Base-by-base conservation (phyloP, 2,113 vertebrate species). In the Paratilapia polleni region DNA sequence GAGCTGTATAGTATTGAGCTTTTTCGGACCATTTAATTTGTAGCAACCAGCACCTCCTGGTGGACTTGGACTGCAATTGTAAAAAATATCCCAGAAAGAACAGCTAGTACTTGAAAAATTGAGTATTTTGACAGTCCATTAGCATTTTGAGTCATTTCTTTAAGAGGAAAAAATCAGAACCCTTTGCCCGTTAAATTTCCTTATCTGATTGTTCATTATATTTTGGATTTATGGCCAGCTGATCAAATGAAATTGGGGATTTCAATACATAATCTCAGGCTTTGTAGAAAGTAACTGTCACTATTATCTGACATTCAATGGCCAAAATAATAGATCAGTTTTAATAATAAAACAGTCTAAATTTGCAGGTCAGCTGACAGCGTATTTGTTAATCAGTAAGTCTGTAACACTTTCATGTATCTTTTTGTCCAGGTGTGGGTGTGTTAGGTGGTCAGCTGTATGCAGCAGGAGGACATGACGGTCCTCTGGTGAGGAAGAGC, bases 401-500 rank as follows among this genome's bases (percentile, higher is more conserved):
- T 9, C 8, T 36, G 36, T 36, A 36, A 36, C 36, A 36, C 6
- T 20, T 12, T 22, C 47, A 2, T 47, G 5, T 70, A 14, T 15
- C 22, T 34, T 41, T 49, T 28, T 78, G 9, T 91, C 49, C 95
- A 99, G 98, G 98, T 10, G 98, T 99, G 0, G 98, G 98, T 0
- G 98, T 99, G 70, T 94, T 99, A 85, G 96, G 95, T 0, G 98
- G 97, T 38, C 97, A 97, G 91, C 95, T 99, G 38, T 99, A 97
- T 0, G 98, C 98, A 17, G 98, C 98, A 0, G 98, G 98, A 0
- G 98, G 98, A 11, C 98, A 99, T 0, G 98, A 99, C 0, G 98
- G 98, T 5, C 98, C 98, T 78, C 93, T 99, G 92, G 98, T 99
- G 84, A 97, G 98, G 94, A 99, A 99, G 94, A 99, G 98, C 0